Evolutionary conservation across 1,140 invertebrate species (phyloP), one percentile per base, ranked within the genome.

Genomic region (Plodia interpunctella): DNA sequence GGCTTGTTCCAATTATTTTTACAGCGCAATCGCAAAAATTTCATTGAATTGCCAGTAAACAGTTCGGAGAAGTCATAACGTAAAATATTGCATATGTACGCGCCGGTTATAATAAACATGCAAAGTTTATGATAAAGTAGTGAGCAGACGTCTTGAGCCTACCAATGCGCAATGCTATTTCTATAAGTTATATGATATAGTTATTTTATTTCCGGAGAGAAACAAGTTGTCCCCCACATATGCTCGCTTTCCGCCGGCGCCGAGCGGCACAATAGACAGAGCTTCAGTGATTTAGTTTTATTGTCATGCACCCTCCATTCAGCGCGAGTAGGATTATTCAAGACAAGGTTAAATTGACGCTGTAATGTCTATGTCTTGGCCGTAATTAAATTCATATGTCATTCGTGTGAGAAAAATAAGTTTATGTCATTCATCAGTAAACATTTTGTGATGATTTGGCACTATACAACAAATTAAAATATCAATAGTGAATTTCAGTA

Each of bases 251-350:
- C 83, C 83, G 83, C 78, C 83, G 83, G 85, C 83, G 82, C 80
- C 83, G 68, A 73, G 65, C 65, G 73, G 72, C 79, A 85, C 84
- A 82, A 75, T 75, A 76, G 74, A 66, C 50, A 68, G 66, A 77
- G 76, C 71, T 72, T 78, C 74, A 65, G 78, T 87, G 85, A 88
- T 87, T 87, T 88, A 88, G 76, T 87, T 88, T 88, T 88, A 88
- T 87, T 88, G 79, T 88, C 71, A 84, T 85, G 72, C 85, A 83
- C 80, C 82, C 83, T 71, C 69, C 63, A 71, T 75, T 83, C 72
- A 74, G 66, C 57, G 51, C 55, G 67, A 62, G 65, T 59, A 56
- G 66, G 68, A 77, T 72, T 77, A 78, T 77, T 73, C 66, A 72
- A 73, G 63, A 76, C 63, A 66, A 67, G 64, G 60, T 70, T 63